phyloP scores from a whole-genome alignment of 2,888 invertebrate species.

The Pyrrhia umbra region DNA sequence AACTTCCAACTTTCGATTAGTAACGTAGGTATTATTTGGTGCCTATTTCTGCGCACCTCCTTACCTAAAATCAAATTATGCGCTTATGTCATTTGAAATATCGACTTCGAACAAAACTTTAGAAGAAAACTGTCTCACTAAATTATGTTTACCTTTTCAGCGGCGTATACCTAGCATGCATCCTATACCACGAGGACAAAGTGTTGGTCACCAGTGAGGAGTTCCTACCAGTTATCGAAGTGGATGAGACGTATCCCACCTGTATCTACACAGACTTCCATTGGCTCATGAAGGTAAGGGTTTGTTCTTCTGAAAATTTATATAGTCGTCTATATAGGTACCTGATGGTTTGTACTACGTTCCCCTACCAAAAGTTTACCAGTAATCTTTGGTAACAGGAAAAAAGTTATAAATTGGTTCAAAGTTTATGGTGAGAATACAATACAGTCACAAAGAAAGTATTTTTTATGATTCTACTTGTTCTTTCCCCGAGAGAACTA shows the following conservation, averaged over 20 bases:
- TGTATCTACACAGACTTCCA: conserved; percentile 98
- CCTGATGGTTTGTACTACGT: neutral
- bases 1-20: too few relatives aligned
- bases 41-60: too few relatives aligned
- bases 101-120: too few relatives aligned
- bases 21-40: too few relatives aligned
- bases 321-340: neutral
- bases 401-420: conserved; percentile 39
- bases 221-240: conserved; percentile 98
- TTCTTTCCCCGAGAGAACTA: too few relatives aligned
- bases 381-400: conserved; percentile 2
- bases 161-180: conserved; percentile 97
- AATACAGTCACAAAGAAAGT: conserved; percentile 14
- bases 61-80: too few relatives aligned
- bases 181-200: conserved; percentile 98
- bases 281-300: conserved; percentile 98
- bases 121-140: neutral
- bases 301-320: neutral
- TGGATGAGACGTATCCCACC: conserved; percentile 98
- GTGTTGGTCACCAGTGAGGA: conserved; percentile 99
- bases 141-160: conserved; percentile 88
- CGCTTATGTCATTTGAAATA: too few relatives aligned
- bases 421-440: conserved; percentile 33
- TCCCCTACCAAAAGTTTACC: conserved; percentile 4
- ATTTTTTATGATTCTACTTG: conserved; percentile 20